These are phyloP conservation scores for Notodonta ziczac DNA, from an alignment of 2,888 invertebrate genomes.

Conservation along the genomic window DNA sequence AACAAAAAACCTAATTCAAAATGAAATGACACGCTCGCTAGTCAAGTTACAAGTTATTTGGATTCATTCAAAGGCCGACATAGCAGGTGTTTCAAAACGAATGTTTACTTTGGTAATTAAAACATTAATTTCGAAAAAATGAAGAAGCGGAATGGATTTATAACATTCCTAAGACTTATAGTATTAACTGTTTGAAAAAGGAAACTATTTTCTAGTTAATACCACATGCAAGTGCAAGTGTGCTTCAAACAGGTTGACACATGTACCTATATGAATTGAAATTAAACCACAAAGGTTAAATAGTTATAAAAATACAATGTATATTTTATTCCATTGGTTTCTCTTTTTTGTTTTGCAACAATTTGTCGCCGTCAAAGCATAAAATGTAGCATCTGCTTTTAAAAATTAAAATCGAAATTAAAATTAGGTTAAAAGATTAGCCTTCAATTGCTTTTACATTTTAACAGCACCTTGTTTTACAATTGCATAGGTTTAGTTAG, in stretches of 20 bases:
- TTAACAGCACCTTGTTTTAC: not conserved
- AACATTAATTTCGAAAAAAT: no score
- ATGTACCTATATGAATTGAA: conserved; percentile 33
- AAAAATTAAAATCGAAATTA: conserved; percentile 35
- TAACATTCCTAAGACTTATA: no score
- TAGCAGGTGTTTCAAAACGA: no score
- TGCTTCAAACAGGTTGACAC: not conserved
- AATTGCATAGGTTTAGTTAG: no score
- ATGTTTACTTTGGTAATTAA: no score
- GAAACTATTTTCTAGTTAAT: no score
- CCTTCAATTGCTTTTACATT: not conserved
- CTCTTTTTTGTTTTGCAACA: conserved; percentile 22
- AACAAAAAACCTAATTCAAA: no score
- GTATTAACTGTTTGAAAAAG: no score
- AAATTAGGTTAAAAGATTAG: conserved; percentile 40
- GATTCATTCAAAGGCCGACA: no score
- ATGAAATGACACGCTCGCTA: no score
- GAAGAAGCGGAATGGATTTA: no score
- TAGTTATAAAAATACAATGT: conserved; percentile 52
- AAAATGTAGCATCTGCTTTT: conserved; percentile 53
- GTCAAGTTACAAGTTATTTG: no score
- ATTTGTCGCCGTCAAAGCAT: conserved; percentile 30
- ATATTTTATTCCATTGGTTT: conserved; percentile 34
- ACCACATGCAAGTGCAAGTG: not conserved
- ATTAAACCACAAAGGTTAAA: conserved; percentile 54